Percentiles rank a stretch among this genome's conserved stretches.
phyloP scores from a whole-genome alignment of 2,888 invertebrate genomes.

The Tigriopus californicus region DNA sequence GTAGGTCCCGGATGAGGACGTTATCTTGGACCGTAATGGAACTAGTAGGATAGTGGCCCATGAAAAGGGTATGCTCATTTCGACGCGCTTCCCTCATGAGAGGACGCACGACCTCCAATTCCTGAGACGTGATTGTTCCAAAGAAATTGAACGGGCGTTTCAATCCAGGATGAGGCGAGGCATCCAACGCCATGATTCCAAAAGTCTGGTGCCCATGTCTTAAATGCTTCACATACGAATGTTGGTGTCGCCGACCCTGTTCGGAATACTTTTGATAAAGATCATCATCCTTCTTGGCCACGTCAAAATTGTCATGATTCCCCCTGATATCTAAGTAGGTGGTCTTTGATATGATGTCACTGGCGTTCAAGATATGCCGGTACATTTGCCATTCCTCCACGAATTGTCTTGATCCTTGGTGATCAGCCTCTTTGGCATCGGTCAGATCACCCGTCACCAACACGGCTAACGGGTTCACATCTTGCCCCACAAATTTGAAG shows the following conservation, averaged over 20 bases:
- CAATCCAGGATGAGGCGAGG: constrained; percentile 66
- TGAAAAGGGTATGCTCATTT: constrained; percentile 49
- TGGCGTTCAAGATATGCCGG: constrained; percentile 44
- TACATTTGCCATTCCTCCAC: constrained; percentile 66
- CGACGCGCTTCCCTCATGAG: constrained; percentile 16
- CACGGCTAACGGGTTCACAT: background rate
- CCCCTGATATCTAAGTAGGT: constrained; percentile 75
- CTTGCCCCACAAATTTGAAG: background rate
- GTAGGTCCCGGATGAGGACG: constrained; percentile 34
- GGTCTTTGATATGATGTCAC: constrained; percentile 45
- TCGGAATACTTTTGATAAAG: constrained; percentile 41
- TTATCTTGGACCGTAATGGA: constrained; percentile 45
- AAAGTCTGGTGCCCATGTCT: constrained; percentile 40
- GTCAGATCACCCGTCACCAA: constrained; percentile 48
- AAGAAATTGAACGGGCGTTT: constrained; percentile 77
- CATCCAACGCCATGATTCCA: constrained; percentile 70
- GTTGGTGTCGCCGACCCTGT: constrained; percentile 46
- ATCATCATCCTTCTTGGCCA: background rate
- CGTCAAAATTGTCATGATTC: constrained; percentile 48
- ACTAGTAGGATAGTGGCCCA: constrained; percentile 82
- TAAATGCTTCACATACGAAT: constrained; percentile 51
- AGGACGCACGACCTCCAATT: constrained; percentile 23
- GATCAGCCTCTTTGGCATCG: constrained; percentile 60
- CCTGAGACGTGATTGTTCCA: constrained; percentile 43
- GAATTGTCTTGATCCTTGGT: constrained; percentile 59